Evolutionary conservation across 1,140 invertebrate species (phyloP).

Genomic region (Homarus americanus): DNA sequence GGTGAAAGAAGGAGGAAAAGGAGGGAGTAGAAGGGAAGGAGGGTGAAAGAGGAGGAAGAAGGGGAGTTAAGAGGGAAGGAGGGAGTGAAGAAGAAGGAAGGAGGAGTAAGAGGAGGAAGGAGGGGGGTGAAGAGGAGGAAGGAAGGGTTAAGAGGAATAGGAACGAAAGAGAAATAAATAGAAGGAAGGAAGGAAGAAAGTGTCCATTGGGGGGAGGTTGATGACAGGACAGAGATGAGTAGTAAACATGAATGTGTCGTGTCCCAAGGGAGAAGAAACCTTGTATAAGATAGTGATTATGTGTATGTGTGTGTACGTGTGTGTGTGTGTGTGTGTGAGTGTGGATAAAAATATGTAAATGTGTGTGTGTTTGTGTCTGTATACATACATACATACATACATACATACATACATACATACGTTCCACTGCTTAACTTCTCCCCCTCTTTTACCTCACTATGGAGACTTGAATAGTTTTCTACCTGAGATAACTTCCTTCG

Average conservation of each 20-base stretch:
- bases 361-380: too few relatives aligned
- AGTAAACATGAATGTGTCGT: too few relatives aligned
- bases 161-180: background rate
- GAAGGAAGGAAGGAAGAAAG: background rate
- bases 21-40: background rate
- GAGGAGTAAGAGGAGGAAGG: background rate
- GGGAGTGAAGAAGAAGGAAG: background rate
- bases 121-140: background rate
- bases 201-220: background rate
- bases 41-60: background rate
- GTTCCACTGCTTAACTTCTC: background rate
- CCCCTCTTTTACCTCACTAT: background rate
- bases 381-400: background rate
- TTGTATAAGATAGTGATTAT: background rate
- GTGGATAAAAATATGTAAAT: background rate
- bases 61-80: background rate
- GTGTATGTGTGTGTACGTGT: background rate
- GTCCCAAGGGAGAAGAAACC: background rate
- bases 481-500: background rate
- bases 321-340: background rate
- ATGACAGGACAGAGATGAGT: background rate
- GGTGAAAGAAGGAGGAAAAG: too few relatives aligned
- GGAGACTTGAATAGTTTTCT: background rate
- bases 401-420: background rate
- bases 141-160: background rate